phyloP scores from a whole-genome alignment of 1,140 invertebrate species.

The Drosophila nigrodunni region DNA sequence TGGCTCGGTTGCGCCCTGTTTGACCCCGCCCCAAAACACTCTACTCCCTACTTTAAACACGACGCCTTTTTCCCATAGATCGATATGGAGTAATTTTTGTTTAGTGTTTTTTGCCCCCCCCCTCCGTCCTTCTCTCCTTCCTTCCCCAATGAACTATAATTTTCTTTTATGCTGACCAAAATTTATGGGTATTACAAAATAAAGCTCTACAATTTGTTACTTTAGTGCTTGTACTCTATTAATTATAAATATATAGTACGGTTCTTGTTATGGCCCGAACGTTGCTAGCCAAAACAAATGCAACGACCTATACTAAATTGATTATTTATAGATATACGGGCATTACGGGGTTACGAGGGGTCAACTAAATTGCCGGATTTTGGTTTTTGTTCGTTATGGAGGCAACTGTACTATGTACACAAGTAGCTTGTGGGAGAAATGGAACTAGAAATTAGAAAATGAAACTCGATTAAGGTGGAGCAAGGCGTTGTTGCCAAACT shows the following conservation, averaged over 20 bases:
- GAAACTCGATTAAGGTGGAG: no score
- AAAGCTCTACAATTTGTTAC: neutral
- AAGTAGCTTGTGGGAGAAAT: neutral
- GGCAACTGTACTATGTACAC: constrained; percentile 9
- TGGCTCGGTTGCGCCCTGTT: neutral
- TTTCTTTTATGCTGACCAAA: neutral
- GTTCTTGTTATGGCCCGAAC: constrained; percentile 30
- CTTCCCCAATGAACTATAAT: neutral
- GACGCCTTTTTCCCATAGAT: neutral
- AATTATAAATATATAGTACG: constrained; percentile 20
- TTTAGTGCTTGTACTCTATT: constrained; percentile 23
- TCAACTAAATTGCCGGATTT: neutral
- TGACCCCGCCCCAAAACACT: no score
- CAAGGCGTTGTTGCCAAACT: constrained; percentile 3
- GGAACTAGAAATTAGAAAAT: neutral
- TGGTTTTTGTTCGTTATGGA: neutral
- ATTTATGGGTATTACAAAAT: constrained; percentile 11
- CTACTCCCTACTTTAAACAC: neutral
- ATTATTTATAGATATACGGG: neutral
- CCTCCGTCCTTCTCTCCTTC: no score
- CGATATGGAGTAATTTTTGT: neutral
- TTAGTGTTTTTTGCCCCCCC: neutral
- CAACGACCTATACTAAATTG: constrained; percentile 20
- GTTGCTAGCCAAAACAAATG: constrained; percentile 75
- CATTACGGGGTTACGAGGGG: neutral